Evolutionary conservation across 2,797 vertebrate species (phyloP), one percentile per base, ranked within the genome.

Genomic region (Manis pentadactyla): DNA sequence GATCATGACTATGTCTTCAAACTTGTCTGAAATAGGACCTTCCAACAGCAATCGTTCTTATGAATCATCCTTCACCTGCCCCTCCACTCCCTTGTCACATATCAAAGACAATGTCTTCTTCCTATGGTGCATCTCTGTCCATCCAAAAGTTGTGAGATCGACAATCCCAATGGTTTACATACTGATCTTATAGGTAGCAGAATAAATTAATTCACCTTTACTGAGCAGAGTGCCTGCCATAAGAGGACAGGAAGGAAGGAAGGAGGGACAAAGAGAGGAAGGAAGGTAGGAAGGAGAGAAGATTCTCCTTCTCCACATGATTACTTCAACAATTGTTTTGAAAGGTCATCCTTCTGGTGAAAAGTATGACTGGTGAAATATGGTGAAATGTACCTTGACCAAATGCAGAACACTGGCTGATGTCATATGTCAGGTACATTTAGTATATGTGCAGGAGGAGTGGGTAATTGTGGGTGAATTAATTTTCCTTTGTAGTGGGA

Each of bases 401-500:
- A 61, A 78, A 74, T 61, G 55, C 66, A 82, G 87, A 85, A 37
- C 10, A 23, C 74, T 74, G 59, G 77, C 66, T 87, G 49, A 61
- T 77, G 34, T 87, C 61, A 59, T 37, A 18, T 46, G 78, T 92
- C 94, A 93, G 79, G 29, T 49, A 63, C 18, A 27, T 25, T 96
- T 69, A 59, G 53, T 87, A 25, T 42, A 21, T 55, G 42, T 77
- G 39, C 37, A n/a, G 17, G 61, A 90, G 82, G 42, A 51, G 5
- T 39, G 12, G 51, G 39, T 93, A 75, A 96, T 88, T 86, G 46
- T 61, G 42, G 73, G 53, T 8, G 64, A 96, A 93, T 71, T 86
- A 64, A 49, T 96, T 90, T 96, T 83, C 81, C 77, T 95, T 93
- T 96, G 95, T 92, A 95, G 94, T 69, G 27, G 73, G 59, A 92